Evolutionary conservation across 1,140 invertebrate species (phyloP), one percentile per base, ranked within the genome.

Genomic region (Eriosoma lanigerum): DNA sequence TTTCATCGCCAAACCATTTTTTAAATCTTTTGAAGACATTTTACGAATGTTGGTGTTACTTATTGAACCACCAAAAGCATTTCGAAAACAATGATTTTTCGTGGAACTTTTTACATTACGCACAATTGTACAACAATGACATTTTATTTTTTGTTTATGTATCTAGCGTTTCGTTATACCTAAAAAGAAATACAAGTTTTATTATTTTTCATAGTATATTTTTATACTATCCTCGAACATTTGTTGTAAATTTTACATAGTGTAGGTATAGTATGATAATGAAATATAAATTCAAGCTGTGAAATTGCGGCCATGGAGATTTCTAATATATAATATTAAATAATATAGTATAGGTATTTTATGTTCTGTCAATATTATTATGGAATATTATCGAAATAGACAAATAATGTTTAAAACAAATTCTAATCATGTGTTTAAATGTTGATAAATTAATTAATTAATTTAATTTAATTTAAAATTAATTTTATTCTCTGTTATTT

Each of bases 111-210:
- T 60, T 60, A 60, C 58, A 60, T 60, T 60, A 60, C 26, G 58
- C 15, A 29, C 15, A 60, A 60, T 60, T 29, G 58, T 60, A 60
- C 24, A 26, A 4, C 58, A 60, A 60, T 26, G 1, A 26, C 24
- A 60, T 60, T 60, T 60, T 60, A 24, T 29, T 60, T 26, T 60
- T 60, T 60, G 58, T 29, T 60, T 60, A 60, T 60, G 15, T 60
- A 6, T 29, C 26, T 60, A 26, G 24, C 15, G 15, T 60, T 60
- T 29, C 26, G 24, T 29, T 60, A n/a, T n/a, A 60, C 58, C 6
- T 60, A 26, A 29, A 26, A 29, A 29, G 26, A 26, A 60, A 60
- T 60, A 60, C 8, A n/a, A 8, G 32, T 38, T 38, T 38, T 38
- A 38, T 38, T 38, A 38, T 38, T 38, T 38, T 38, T 38, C 32